Percentiles rank a stretch among this genome's conserved stretches.
These are phyloP conservation scores for Brienomyrus brachyistius DNA, from an alignment of 2,113 vertebrate genomes.

Conservation along the genomic window DNA sequence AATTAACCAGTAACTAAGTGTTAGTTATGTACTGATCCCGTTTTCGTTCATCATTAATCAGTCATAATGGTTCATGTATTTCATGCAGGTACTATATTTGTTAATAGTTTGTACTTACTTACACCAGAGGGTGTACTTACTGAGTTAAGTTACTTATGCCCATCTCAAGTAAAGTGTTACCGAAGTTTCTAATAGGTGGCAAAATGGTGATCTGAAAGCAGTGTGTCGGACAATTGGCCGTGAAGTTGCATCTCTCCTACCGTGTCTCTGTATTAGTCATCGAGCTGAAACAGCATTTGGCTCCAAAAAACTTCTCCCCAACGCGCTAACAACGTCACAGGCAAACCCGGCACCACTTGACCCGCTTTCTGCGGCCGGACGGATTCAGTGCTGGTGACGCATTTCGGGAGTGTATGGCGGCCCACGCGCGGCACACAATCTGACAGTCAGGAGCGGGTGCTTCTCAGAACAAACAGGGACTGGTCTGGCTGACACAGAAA, in stretches of 20 bases:
- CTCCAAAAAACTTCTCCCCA: not conserved
- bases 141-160: not conserved
- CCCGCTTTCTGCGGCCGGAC: not conserved
- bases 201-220: not conserved
- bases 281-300: not conserved
- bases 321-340: not conserved
- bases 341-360: not conserved
- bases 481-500: not conserved
- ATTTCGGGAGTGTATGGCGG: not conserved
- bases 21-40: not conserved
- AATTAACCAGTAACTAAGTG: not conserved
- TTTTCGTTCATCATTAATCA: not conserved
- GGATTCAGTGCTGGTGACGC: not conserved
- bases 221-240: not conserved
- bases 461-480: not conserved
- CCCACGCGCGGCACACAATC: not conserved
- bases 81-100: not conserved
- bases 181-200: not conserved
- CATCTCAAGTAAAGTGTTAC: not conserved
- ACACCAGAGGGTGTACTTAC: not conserved
- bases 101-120: not conserved
- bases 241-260: not conserved
- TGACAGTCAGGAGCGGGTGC: not conserved
- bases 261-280: not conserved
- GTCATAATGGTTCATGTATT: not conserved